phyloP scores from a whole-genome alignment of 2,888 invertebrate genomes.

The Agriopis leucophaearia region DNA sequence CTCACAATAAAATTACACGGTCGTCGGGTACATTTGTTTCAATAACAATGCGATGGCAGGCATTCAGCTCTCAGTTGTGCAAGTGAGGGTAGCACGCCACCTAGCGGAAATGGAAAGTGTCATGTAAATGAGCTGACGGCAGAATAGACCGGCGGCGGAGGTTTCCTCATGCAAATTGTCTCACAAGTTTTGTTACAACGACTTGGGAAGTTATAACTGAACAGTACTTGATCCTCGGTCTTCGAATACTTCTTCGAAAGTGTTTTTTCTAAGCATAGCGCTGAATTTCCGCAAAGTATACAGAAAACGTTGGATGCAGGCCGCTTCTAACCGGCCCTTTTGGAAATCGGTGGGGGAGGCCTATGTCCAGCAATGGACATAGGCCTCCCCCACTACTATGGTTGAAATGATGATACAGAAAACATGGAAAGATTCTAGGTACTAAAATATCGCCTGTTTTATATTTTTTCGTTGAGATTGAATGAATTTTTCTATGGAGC shows the following conservation, averaged over 20 bases:
- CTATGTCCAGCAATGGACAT: too few relatives aligned
- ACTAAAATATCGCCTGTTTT: too few relatives aligned
- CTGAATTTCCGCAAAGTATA: too few relatives aligned
- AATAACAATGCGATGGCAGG: slow-evolving; percentile 14
- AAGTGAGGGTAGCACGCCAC: slow-evolving; percentile 61
- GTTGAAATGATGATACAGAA: too few relatives aligned
- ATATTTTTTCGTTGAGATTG: too few relatives aligned
- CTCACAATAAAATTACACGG: slow-evolving; percentile 18
- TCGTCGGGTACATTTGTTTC: slow-evolving; percentile 24
- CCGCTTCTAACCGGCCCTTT: too few relatives aligned
- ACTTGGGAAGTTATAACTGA: slow-evolving; percentile 37
- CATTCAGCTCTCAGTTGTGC: slow-evolving; percentile 54
- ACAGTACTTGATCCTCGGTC: neutral
- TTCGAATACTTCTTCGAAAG: neutral
- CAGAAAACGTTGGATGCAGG: too few relatives aligned
- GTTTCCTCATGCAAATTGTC: slow-evolving; percentile 71
- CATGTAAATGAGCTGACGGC: slow-evolving; percentile 69
- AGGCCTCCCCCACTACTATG: too few relatives aligned
- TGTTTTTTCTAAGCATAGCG: too few relatives aligned
- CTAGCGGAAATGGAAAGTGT: slow-evolving; percentile 79
- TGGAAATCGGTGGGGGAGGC: too few relatives aligned
- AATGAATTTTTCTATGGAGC: too few relatives aligned
- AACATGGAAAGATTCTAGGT: too few relatives aligned
- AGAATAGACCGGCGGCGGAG: slow-evolving; percentile 60
- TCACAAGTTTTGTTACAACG: slow-evolving; percentile 46